Base-by-base conservation (phyloP, 2,113 vertebrate genomes). In the Cephalopholis sonnerati region DNA sequence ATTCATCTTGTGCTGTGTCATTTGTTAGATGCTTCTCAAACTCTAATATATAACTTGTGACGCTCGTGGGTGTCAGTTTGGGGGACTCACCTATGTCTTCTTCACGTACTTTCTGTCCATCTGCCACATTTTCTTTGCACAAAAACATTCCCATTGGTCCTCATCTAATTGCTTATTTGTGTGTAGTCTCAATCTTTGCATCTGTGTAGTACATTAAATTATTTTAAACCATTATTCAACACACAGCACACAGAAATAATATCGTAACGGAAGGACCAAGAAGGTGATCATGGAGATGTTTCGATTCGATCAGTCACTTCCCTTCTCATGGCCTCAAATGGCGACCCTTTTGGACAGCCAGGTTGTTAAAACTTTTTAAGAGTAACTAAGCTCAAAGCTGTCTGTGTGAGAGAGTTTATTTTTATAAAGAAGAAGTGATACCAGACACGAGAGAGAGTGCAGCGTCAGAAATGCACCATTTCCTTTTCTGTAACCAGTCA, bases 281-380 rank as follows among this genome's bases (percentile, higher is more conserved):
- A 82, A 90, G 80, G 87, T 91, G 67, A 72, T 77, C 53, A 76
- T 82, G 61, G 63, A 81, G 57, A 85, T 73, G 41, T 77, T 67
- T 25, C 22, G 1, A 76, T 27, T 39, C 0, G 36, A 39, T 48
- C 32, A 51, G n/a, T 51, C 58, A 12, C 6, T 27, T 27, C 17
- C 18, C 22, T 25, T 64, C 10, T 64, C 9, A 48, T 20, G 0
- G 3, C n/a, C 29, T 20, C 29, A 11, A 69, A 36, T n/a, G 22
- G 20, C 2, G 20, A 69, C 22, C 8, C 6, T 41, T 59, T 62
- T 62, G 44, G 27, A 63, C 18, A 46, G 69, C n/a, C 53, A 10
- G 7, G 18, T 18, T 51, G 22, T 63, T 77, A 36, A 44, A 24
- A 7, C 2, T 20, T 11, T 71, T 61, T 51, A 9, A 11, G 15